Evolutionary conservation across 2,113 vertebrate species (phyloP).

Genomic region (Amia ocellicauda): DNA sequence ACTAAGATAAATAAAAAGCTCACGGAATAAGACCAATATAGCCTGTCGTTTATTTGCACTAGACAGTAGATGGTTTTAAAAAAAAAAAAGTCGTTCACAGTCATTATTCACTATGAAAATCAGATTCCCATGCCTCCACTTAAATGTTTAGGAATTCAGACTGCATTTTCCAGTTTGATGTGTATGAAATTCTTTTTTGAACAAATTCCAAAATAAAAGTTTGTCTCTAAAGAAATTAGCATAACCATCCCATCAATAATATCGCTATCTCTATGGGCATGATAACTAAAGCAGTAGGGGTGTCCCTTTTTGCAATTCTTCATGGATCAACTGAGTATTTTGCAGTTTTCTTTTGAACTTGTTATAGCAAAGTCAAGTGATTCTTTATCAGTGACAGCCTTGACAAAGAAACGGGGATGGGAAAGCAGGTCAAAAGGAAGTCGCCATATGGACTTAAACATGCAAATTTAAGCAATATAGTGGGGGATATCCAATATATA

Average conservation of each 20-base stretch:
- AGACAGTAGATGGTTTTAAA: conserved; percentile 52
- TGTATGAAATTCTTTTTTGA: conserved; percentile 83
- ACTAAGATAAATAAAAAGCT: conserved; percentile 37
- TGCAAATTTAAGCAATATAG: conserved; percentile 84
- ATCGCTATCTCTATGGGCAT: conserved; percentile 90
- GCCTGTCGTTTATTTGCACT: conserved; percentile 43
- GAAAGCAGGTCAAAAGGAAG: conserved; percentile 95
- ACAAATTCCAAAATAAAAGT: conserved; percentile 82
- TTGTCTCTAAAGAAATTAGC: conserved; percentile 83
- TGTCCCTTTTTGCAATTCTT: conserved; percentile 94
- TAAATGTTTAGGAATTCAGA: conserved; percentile 79
- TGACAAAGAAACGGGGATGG: conserved; percentile 89
- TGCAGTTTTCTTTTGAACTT: conserved; percentile 95
- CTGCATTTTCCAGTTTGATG: conserved; percentile 76
- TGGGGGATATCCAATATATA: conserved; percentile 52
- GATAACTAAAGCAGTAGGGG: conserved; percentile 87
- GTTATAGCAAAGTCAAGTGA: conserved; percentile 98
- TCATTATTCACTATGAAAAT: conserved; percentile 69
- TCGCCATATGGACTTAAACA: conserved; percentile 91
- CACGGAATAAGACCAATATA: conserved; percentile 19
- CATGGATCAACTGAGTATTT: conserved; percentile 91
- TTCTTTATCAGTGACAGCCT: conserved; percentile 96
- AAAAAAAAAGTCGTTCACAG: conserved; percentile 49
- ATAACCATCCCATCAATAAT: conserved; percentile 92
- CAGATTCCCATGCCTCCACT: conserved; percentile 70